phyloP scores from a whole-genome alignment of 2,797 vertebrate species.

The Bradypus variegatus region DNA sequence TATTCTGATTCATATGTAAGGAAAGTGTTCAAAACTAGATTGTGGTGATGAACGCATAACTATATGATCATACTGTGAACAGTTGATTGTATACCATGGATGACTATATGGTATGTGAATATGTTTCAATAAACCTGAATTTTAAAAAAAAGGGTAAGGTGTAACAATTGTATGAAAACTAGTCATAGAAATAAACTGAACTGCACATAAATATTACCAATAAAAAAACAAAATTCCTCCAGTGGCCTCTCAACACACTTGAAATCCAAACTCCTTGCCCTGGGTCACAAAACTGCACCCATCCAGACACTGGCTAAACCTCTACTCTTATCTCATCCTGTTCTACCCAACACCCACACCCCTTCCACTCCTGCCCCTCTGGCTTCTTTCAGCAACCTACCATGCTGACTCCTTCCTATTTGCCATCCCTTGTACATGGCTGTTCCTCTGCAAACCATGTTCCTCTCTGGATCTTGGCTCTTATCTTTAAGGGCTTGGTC shows the following conservation, averaged over 20 bases:
- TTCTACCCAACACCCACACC: background rate
- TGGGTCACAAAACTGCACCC: background rate
- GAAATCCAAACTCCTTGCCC: background rate
- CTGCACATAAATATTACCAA: too few species aligned
- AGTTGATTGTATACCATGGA: too few species aligned
- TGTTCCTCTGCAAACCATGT: background rate
- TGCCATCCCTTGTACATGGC: background rate
- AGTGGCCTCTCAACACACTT: background rate
- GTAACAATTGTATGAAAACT: too few species aligned
- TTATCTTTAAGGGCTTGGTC: background rate
- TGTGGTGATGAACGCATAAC: too few species aligned
- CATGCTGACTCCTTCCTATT: background rate
- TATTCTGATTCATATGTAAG: too few species aligned
- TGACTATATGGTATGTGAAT: too few species aligned
- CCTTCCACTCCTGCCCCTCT: background rate
- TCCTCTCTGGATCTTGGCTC: background rate
- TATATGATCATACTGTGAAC: too few species aligned
- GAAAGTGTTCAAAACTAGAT: too few species aligned
- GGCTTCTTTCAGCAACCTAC: background rate
- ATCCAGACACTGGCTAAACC: background rate
- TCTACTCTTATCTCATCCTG: rapidly evolving
- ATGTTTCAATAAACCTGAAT: too few species aligned
- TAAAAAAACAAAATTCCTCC: too few species aligned
- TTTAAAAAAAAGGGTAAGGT: too few species aligned
- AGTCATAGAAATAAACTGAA: too few species aligned